These are phyloP conservation scores for Campopleginae sp. DNA, from an alignment of 2,888 invertebrate genomes.

Conservation along the genomic window DNA sequence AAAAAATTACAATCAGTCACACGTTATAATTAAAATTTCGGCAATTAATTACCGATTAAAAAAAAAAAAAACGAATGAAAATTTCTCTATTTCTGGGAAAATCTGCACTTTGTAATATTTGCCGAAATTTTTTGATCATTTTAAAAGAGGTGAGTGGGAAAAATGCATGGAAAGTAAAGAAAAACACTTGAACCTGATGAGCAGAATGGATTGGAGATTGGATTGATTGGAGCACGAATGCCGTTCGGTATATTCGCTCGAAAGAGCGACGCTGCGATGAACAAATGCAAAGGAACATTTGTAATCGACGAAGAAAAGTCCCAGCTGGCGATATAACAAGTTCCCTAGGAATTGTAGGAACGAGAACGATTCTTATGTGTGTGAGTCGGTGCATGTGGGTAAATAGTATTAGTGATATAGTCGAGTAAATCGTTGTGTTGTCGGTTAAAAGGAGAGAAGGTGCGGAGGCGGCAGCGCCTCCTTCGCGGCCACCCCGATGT, in stretches of 20 bases:
- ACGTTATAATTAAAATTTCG: no score
- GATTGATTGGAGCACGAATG: neutral
- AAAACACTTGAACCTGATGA: neutral
- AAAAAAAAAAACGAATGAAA: no score
- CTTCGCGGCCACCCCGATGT: conserved; percentile 82
- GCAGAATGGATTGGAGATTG: neutral
- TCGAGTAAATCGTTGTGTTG: conserved; percentile 49
- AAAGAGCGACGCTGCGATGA: neutral
- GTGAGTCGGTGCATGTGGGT: neutral
- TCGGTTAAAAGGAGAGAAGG: conserved; percentile 61
- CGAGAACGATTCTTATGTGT: conserved; percentile 15
- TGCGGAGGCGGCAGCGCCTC: conserved; percentile 76
- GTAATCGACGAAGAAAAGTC: conserved; percentile 55
- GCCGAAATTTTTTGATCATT: neutral
- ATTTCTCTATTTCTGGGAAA: no score
- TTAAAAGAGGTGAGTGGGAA: neutral
- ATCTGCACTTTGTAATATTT: no score
- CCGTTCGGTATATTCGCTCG: neutral
- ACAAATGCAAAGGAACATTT: conserved; percentile 28
- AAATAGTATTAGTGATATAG: conserved; percentile 31
- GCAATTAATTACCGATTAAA: no score
- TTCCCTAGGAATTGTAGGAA: conserved; percentile 39
- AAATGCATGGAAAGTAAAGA: neutral
- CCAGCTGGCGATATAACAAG: conserved; percentile 23
- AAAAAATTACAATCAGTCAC: no score